A percentile compares a stretch with the other conserved stretches of the same genome.
phyloP scores from a whole-genome alignment of 2,113 vertebrate genomes.

The Melanocharis versteri region DNA sequence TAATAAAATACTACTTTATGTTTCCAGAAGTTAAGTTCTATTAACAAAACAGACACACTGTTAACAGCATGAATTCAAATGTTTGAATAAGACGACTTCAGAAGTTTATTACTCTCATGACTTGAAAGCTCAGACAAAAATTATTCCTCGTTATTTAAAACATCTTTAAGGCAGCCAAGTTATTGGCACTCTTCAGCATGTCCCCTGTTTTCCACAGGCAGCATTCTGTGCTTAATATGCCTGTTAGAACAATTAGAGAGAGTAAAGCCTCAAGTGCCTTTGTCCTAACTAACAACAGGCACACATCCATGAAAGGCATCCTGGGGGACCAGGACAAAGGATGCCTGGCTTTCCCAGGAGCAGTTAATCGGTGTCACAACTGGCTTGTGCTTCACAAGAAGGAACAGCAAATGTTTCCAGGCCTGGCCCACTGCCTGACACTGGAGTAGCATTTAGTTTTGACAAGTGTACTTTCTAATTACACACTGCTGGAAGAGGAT shows the following conservation, averaged over 20 bases:
- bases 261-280: neutral
- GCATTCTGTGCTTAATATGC: neutral
- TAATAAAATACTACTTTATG: neutral
- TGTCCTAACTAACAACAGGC: neutral
- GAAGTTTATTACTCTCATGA: neutral
- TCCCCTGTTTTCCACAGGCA: neutral
- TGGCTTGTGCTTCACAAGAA: neutral
- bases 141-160: neutral
- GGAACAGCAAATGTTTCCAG: neutral
- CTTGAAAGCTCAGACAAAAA: neutral
- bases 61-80: neutral
- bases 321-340: neutral
- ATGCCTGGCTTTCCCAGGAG: neutral
- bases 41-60: neutral
- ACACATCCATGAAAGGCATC: neutral
- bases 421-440: neutral
- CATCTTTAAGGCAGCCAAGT: neutral
- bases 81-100: neutral
- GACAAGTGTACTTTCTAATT: neutral
- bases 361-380: neutral
- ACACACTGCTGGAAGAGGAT: neutral
- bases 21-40: neutral
- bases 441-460: neutral
- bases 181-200: neutral
- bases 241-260: neutral